These are phyloP conservation scores for Lasioglossum calceatum DNA, from an alignment of 2,888 invertebrate species.

Conservation along the genomic window DNA sequence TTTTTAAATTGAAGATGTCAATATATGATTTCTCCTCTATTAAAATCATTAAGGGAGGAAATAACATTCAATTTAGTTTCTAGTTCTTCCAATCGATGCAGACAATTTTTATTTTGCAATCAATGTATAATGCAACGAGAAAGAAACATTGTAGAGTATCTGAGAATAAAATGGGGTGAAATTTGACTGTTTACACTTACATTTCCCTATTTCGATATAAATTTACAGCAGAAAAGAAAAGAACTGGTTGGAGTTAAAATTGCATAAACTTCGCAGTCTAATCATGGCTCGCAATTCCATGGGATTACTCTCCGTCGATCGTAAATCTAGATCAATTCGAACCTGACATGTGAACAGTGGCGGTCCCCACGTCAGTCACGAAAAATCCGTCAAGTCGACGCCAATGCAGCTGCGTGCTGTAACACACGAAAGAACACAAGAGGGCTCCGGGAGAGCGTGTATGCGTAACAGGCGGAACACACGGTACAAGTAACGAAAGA, in stretches of 20 bases:
- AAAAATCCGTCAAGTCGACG: constrained; percentile 18
- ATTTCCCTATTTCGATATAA: background rate
- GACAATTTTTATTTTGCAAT: too few relatives aligned
- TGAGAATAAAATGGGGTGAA: too few relatives aligned
- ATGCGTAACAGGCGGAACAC: constrained; percentile 62
- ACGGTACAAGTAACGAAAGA: constrained; percentile 70
- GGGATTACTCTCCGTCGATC: background rate
- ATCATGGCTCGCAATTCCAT: background rate
- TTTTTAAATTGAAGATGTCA: too few relatives aligned
- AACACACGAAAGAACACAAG: constrained; percentile 41
- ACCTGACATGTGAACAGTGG: background rate
- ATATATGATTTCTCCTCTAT: too few relatives aligned
- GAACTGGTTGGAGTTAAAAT: background rate
- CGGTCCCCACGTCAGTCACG: background rate
- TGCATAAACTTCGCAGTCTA: background rate
- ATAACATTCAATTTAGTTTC: too few relatives aligned
- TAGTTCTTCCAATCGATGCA: too few relatives aligned
- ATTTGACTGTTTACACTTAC: too few relatives aligned
- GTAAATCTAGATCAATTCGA: background rate
- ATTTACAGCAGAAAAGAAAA: background rate
- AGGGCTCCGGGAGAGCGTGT: constrained; percentile 35
- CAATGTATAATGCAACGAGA: too few relatives aligned
- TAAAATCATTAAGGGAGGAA: too few relatives aligned
- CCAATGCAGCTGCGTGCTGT: constrained; percentile 41
- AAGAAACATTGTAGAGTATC: too few relatives aligned